These are phyloP conservation scores for Oriolus oriolus DNA, from an alignment of 2,113 vertebrate species.

Conservation along the genomic window DNA sequence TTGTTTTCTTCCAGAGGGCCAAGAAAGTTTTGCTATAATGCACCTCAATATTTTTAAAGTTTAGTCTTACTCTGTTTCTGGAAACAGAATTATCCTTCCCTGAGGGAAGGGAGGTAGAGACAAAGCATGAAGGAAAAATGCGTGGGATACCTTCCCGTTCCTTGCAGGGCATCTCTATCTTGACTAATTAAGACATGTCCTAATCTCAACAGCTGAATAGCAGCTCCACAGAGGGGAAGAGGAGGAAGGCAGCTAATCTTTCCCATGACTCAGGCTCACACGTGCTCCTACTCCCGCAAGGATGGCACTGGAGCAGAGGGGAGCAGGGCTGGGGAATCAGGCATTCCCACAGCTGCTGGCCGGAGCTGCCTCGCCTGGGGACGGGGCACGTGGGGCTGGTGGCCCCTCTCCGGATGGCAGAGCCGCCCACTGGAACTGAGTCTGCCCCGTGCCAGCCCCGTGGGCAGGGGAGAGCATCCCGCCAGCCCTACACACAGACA, in stretches of 20 bases:
- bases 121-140: slow-evolving; percentile 35
- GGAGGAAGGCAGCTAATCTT: slow-evolving; percentile 54
- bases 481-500: neutral
- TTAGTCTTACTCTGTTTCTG: neutral
- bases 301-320: neutral
- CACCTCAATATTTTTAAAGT: neutral
- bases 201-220: slow-evolving; percentile 46
- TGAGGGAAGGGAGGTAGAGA: neutral
- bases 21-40: neutral
- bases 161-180: slow-evolving; percentile 13
- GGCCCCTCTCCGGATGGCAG: neutral
- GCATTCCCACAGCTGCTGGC: fast-evolving
- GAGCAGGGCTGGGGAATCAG: neutral
- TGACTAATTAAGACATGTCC: slow-evolving; percentile 55
- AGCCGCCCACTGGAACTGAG: neutral
- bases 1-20: neutral
- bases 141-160: slow-evolving; percentile 40
- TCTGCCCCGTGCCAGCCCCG: neutral
- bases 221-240: neutral
- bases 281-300: neutral
- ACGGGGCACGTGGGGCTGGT: fast-evolving
- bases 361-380: fast-evolving
- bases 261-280: slow-evolving; percentile 41
- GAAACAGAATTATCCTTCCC: neutral
- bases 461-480: neutral